phyloP scores from a whole-genome alignment of 1,140 invertebrate genomes.

The Sogatella furcifera region DNA sequence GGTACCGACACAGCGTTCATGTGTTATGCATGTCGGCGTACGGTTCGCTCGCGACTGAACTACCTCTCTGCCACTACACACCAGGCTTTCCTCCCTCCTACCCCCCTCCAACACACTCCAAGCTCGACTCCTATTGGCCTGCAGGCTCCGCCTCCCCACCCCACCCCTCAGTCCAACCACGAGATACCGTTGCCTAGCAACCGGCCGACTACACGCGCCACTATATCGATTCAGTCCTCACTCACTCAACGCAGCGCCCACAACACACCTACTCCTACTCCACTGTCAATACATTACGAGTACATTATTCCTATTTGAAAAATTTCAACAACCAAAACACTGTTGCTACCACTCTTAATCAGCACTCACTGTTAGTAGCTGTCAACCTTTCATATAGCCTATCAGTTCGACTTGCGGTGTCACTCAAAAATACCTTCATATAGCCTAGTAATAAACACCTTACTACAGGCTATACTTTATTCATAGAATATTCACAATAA shows the following conservation, averaged over 20 bases:
- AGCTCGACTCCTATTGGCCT: conserved; percentile 15
- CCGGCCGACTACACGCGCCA: conserved; percentile 11
- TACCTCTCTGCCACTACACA: conserved; percentile 11
- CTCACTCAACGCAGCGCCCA: not conserved
- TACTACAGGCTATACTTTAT: no score
- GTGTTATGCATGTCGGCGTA: conserved; percentile 46
- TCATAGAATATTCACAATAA: no score
- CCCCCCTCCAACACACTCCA: conserved; percentile 11
- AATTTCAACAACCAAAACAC: conserved; percentile 1
- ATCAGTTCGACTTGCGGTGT: no score
- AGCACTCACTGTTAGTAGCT: no score
- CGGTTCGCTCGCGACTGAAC: conserved; percentile 28
- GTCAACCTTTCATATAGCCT: no score
- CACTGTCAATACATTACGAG: conserved; percentile 25
- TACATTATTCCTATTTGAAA: conserved; percentile 24
- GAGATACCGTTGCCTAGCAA: conserved; percentile 16
- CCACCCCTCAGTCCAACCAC: not conserved
- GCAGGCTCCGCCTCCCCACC: conserved; percentile 14
- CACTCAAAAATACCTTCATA: no score
- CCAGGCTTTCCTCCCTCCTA: conserved; percentile 1
- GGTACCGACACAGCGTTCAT: conserved; percentile 33
- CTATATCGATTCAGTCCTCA: conserved; percentile 14
- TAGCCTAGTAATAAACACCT: no score
- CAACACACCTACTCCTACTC: conserved; percentile 3
- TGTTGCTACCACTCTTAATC: no score